Percentiles rank a stretch among this genome's conserved stretches.
Evolutionary conservation across 2,797 vertebrate genomes (phyloP).

Genomic region (Sphenopsis melanotis): DNA sequence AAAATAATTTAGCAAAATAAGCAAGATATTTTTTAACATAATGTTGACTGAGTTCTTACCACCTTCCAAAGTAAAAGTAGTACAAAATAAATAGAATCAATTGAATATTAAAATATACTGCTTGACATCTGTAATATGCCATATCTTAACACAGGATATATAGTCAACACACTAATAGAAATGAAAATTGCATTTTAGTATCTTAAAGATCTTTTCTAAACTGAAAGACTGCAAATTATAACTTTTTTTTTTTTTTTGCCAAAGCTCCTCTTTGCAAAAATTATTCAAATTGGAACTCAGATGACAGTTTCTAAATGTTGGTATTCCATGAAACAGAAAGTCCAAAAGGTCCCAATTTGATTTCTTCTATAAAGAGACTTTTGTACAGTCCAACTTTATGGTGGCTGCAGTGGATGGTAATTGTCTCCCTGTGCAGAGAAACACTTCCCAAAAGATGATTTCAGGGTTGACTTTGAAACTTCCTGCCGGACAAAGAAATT

Average conservation of each 20-base stretch:
- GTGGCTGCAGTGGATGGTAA: background rate
- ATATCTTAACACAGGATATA: background rate
- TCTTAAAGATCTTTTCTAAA: background rate
- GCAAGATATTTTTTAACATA: background rate
- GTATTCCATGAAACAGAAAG: background rate
- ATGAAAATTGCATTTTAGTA: background rate
- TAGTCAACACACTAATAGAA: background rate
- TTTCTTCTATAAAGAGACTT: background rate
- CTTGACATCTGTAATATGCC: background rate
- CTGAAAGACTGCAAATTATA: background rate
- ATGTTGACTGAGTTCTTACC: background rate
- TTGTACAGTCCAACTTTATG: background rate
- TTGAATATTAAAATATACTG: background rate
- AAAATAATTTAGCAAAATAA: background rate
- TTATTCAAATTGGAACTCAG: background rate
- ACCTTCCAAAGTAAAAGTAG: background rate
- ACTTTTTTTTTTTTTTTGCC: background rate
- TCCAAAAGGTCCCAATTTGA: background rate
- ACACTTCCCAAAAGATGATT: background rate
- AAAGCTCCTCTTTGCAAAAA: background rate
- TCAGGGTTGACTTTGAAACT: background rate
- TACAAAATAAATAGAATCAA: background rate
- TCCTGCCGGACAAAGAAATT: background rate
- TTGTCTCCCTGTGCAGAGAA: background rate
- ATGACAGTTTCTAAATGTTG: background rate